These are phyloP conservation scores for Ahaetulla prasina DNA, from an alignment of 2,113 vertebrate species.

Conservation along the genomic window DNA sequence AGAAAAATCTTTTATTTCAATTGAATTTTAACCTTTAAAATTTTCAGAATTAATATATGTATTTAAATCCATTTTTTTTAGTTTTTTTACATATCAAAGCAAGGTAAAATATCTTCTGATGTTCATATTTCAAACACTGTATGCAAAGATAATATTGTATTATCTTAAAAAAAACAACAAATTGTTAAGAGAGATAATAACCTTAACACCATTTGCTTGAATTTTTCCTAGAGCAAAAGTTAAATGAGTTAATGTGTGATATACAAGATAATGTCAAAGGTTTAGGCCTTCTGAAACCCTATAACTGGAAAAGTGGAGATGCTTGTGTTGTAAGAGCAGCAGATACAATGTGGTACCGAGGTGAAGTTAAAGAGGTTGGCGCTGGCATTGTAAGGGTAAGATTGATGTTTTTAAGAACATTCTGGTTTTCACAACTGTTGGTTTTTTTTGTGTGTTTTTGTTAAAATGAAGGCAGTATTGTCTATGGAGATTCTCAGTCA, in stretches of 20 bases:
- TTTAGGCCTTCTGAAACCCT: conserved; percentile 78
- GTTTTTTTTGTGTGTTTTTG: not conserved
- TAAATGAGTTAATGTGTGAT: conserved; percentile 71
- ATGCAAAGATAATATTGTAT: not conserved
- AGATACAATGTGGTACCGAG: conserved; percentile 87
- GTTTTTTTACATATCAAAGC: not conserved
- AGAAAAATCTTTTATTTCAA: not conserved
- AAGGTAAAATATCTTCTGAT: not conserved
- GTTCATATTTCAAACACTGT: not conserved
- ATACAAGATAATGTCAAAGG: conserved; percentile 80
- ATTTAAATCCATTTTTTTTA: not conserved
- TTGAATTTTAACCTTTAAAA: not conserved
- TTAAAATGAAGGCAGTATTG: not conserved
- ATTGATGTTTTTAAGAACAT: not conserved
- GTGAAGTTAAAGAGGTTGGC: conserved; percentile 75
- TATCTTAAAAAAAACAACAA: not conserved
- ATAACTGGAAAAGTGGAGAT: conserved; percentile 82
- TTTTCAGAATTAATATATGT: not conserved
- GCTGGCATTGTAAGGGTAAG: conserved; percentile 76
- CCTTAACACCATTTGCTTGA: not conserved
- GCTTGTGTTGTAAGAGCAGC: conserved; percentile 85
- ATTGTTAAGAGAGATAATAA: not conserved
- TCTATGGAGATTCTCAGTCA: not conserved
- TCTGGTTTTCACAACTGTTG: not conserved
- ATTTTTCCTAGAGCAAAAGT: conserved; percentile 67